These are phyloP conservation scores for Chromoteleia sp. DNA, from an alignment of 2,888 invertebrate genomes.

Conservation along the genomic window DNA sequence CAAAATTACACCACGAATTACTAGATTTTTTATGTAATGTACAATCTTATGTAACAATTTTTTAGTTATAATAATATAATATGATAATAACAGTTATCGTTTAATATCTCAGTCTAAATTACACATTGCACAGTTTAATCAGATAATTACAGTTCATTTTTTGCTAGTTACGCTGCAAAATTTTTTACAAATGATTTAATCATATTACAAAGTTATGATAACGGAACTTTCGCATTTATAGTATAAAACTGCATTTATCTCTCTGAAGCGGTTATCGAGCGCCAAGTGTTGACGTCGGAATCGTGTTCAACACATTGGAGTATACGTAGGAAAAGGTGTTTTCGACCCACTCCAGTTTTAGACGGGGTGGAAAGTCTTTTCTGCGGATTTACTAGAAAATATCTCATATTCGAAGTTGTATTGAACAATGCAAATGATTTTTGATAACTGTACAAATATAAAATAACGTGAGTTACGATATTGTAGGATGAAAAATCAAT, in stretches of 20 bases:
- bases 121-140: constrained; percentile 16
- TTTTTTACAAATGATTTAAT: constrained; percentile 14
- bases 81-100: constrained; percentile 5
- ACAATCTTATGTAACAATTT: no score
- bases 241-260: constrained; percentile 51
- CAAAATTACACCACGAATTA: no score
- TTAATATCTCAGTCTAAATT: neutral
- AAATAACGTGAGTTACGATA: neutral
- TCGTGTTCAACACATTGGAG: constrained; percentile 39
- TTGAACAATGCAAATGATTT: constrained; percentile 30
- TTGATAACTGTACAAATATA: neutral
- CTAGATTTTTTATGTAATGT: no score
- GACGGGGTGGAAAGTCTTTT: constrained; percentile 28
- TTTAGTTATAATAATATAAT: no score
- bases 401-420: constrained; percentile 1
- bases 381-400: constrained; percentile 33
- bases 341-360: constrained; percentile 21
- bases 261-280: constrained; percentile 44
- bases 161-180: constrained; percentile 14
- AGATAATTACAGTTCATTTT: constrained; percentile 11
- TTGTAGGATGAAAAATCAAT: no score
- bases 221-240: constrained; percentile 43
- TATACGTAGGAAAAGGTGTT: constrained; percentile 37
- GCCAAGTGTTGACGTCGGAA: constrained; percentile 51
- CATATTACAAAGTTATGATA: constrained; percentile 41